Base-by-base conservation (phyloP, 23 tunicate species). In the Oikopleura dioica region DNA sequence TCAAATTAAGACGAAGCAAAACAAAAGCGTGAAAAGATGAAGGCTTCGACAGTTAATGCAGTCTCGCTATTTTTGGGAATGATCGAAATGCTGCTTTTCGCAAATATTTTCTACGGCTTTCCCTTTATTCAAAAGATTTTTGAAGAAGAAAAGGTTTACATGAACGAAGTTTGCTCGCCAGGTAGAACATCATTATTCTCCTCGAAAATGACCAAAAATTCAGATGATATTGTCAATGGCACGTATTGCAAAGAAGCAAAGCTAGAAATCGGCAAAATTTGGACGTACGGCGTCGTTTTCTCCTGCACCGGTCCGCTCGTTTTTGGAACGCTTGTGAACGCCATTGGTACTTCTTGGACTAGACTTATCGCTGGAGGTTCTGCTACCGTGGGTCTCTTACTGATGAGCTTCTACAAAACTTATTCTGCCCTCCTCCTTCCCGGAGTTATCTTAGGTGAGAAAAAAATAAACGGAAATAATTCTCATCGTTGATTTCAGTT, bases 211-310 rank as follows among this genome's bases (percentile, higher is more conserved):
- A 59, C 29, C 76, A 44, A 77, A 69, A 59, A 59, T 38, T 9
- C 75, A 68, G 33, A 28, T 50, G 75, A 76, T 59, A 77, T 55
- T 69, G 33, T 12, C 2, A 28, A 63, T 63, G 26, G 26, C 5
- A 63, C 26, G 4, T 2, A 12, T 4, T 63, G 72, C n/a, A 29
- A 16, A 2, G 83, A 77, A 58, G 83, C 51, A 69, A 79, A 77
- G 55, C 38, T 1, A 44, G 51, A 1, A 58, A 59, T 44, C 4
- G 32, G 33, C 32, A 24, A 28, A 2, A 63, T 63, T 63, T 63
- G 72, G 72, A 63, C 72, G 16, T 2, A 12, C 2, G 72, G 72
- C 2, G 33, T 63, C 33, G 26, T 63, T 23, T 23, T 63, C 30
- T 23, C 72, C 33, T 63, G 30, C 16, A 31, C 72, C 2, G 72